A percentile compares a stretch with the other conserved stretches of the same genome.
Evolutionary conservation across 2,797 vertebrate species (phyloP).

Genomic region (Alosa sapidissima): DNA sequence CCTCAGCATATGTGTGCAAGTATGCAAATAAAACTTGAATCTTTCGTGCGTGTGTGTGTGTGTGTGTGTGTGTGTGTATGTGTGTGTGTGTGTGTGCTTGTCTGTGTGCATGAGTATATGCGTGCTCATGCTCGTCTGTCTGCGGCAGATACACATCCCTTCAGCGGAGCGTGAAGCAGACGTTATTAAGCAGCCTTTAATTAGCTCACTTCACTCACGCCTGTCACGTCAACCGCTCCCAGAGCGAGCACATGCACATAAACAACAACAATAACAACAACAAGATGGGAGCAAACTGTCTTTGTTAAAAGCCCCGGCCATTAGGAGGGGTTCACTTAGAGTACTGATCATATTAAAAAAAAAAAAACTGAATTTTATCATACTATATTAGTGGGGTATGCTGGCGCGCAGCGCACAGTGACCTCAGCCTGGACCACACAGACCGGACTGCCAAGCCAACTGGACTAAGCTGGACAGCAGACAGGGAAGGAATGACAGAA

Average conservation of each 20-base stretch:
- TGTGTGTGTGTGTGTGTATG: not conserved
- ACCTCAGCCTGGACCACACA: not conserved
- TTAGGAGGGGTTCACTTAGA: not conserved
- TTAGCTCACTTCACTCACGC: slow-evolving; percentile 44
- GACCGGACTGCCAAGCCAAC: not conserved
- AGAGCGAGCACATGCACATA: not conserved
- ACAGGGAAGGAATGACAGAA: not conserved
- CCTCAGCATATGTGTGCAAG: not conserved
- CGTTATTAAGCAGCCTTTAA: slow-evolving; percentile 43
- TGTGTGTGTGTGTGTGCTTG: not conserved
- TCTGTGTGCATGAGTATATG: not conserved
- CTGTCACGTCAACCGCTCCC: not conserved
- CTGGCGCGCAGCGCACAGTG: not conserved
- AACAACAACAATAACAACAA: not conserved
- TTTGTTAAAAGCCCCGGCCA: slow-evolving; percentile 1
- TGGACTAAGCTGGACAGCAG: not conserved
- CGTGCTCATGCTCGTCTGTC: not conserved
- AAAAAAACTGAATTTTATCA: not conserved
- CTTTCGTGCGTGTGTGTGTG: not conserved
- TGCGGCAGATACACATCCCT: not conserved
- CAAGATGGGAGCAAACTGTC: not conserved
- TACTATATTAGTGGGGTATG: too few relatives aligned
- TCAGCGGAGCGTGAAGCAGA: slow-evolving; percentile 7
- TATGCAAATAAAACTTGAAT: not conserved
- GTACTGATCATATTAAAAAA: not conserved